Conservation (phyloP, 2,797 vertebrate genomes). For the Acrossocheilus fasciatus region DNA sequence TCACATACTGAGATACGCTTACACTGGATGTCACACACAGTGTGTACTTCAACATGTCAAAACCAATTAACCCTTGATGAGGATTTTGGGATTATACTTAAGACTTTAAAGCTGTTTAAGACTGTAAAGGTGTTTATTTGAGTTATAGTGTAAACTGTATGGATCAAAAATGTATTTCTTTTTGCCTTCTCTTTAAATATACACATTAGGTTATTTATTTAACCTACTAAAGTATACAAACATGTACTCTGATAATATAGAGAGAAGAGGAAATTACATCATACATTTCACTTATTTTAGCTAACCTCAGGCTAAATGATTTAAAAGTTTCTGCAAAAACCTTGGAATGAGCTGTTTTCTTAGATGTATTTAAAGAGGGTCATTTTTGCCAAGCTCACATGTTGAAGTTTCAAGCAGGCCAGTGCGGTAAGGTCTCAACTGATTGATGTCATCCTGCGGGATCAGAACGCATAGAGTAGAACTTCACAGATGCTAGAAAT, state of each 20-base stretch:
- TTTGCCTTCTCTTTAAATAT: conserved; percentile 3
- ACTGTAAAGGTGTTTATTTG: background rate
- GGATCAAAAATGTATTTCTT: background rate
- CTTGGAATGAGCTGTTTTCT: background rate
- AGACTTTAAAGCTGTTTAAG: background rate
- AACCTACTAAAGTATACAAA: background rate
- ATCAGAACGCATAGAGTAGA: conserved; percentile 12
- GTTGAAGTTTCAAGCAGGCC: conserved; percentile 51
- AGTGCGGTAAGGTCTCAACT: background rate
- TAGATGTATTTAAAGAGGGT: background rate
- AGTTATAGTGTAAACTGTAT: conserved; percentile 2
- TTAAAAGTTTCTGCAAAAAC: conserved; percentile 7
- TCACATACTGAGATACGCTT: conserved; percentile 27
- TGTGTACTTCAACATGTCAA: conserved; percentile 4
- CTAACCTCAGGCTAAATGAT: background rate
- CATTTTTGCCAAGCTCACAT: background rate
- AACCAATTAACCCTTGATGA: background rate
- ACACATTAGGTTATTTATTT: conserved; percentile 3
- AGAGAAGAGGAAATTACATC: background rate
- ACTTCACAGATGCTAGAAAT: conserved; percentile 34
- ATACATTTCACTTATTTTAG: background rate
- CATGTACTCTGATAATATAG: background rate
- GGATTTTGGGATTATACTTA: conserved; percentile 3
- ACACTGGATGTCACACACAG: conserved; percentile 1
- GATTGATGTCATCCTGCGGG: background rate